Evolutionary conservation across 2,888 invertebrate species (phyloP), one percentile per base, ranked within the genome.

Genomic region (Epiblema foenella): DNA sequence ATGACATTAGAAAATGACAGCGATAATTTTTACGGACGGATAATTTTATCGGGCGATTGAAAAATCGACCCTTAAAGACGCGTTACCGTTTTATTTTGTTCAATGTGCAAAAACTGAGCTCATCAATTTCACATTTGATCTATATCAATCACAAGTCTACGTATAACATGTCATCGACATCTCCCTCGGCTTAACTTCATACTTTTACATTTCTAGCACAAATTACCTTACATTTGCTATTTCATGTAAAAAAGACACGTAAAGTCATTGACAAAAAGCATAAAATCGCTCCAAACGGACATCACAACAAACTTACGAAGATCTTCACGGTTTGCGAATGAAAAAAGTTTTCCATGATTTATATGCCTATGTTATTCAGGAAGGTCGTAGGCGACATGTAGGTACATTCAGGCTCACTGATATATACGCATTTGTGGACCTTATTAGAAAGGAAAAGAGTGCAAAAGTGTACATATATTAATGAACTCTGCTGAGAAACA

Each of bases 311-410:
- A 65, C 65, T 56, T 42, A 60, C 42, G 37, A 70, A 46, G 58
- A 51, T 54, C 51, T 65, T 65, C 69, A 54, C 59, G 59, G 56
- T 56, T 62, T 39, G 54, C 18, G 71, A 60, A 71, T 71, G 71
- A 71, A 71, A 71, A 71, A 71, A 71, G 60, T 71, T 67, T 57
- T 17, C 46, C 60, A 51, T 71, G 71, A 71, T 71, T 71, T 71
- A 71, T 71, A 62, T 63, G 52, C 15, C 15, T 37, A 9, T 15
- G 11, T 51, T 2, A 20, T 37, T 20, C 3, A 29, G 29, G 46
- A 56, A 56, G 9, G 56, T 8, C 24, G 15, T 29, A 56, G 2
- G 29, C 15, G 29, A 56, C 56, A n/a, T 29, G 15, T 8, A 29
- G 0, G 29, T n/a, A 3, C n/a, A 9, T n/a, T n/a, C n/a, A n/a